phyloP scores from a whole-genome alignment of 2,888 invertebrate genomes.

The Eudasyphora cyanicolor region DNA sequence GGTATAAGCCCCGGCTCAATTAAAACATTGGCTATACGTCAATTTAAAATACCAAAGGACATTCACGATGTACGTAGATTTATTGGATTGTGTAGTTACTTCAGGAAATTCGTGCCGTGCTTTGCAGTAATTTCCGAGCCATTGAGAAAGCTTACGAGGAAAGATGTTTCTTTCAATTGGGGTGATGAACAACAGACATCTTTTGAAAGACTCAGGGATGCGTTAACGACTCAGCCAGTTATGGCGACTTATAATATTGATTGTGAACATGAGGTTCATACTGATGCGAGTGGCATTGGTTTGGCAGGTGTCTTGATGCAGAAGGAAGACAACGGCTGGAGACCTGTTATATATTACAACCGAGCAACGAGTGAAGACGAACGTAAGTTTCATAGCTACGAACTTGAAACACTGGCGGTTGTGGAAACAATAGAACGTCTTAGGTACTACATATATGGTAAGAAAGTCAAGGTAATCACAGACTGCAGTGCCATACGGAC shows the following conservation, averaged over 20 bases:
- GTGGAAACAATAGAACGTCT: conserved; percentile 61
- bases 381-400: conserved; percentile 42
- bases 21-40: conserved; percentile 16
- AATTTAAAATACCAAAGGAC: conserved; percentile 31
- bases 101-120: conserved; percentile 30
- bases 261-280: conserved; percentile 13
- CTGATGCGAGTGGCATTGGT: conserved; percentile 38
- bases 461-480: not conserved
- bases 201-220: not conserved
- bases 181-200: not conserved
- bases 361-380: conserved; percentile 41
- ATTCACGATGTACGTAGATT: conserved; percentile 31
- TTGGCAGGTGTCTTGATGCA: too few species aligned
- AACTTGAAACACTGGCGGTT: conserved; percentile 60
- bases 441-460: conserved; percentile 64
- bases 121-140: conserved; percentile 28
- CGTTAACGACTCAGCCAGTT: not conserved
- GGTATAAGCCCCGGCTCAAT: conserved; percentile 33
- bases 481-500: too few species aligned
- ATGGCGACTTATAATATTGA: not conserved
- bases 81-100: conserved; percentile 33
- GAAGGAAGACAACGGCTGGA: conserved; percentile 9
- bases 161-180: conserved; percentile 24
- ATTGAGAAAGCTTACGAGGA: conserved; percentile 3
- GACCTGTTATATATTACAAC: conserved; percentile 25